Conservation (phyloP, 2,797 vertebrate genomes). For the Todus mexicanus region DNA sequence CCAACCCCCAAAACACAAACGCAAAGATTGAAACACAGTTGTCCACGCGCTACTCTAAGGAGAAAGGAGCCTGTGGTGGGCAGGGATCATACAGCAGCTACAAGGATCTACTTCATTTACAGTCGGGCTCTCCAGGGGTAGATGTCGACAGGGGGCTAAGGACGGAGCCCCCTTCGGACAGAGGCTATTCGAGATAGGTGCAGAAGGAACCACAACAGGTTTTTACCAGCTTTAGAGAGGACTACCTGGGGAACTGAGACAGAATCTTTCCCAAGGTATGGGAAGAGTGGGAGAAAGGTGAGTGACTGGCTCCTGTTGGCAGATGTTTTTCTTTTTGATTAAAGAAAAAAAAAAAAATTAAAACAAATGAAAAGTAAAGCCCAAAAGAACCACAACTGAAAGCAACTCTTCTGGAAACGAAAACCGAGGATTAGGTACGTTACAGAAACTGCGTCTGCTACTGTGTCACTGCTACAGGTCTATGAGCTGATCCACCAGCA, state of each 20-base stretch:
- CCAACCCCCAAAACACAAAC: not conserved
- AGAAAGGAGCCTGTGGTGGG: not conserved
- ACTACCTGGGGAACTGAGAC: slow-evolving; percentile 46
- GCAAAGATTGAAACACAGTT: not conserved
- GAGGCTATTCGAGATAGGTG: slow-evolving; percentile 6
- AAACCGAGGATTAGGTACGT: slow-evolving; percentile 76
- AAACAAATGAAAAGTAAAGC: not conserved
- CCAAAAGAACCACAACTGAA: slow-evolving; percentile 69
- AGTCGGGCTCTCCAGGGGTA: slow-evolving; percentile 16
- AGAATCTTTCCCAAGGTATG: slow-evolving; percentile 56
- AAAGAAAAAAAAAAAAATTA: not conserved
- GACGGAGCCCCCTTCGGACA: slow-evolving; percentile 29
- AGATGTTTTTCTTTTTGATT: slow-evolving; percentile 21
- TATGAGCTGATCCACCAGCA: slow-evolving; percentile 99
- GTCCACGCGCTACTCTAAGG: slow-evolving; percentile 32
- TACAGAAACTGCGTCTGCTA: slow-evolving; percentile 80
- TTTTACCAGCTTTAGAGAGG: slow-evolving; percentile 29
- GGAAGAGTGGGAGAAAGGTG: slow-evolving; percentile 67
- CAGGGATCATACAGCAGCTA: slow-evolving; percentile 30
- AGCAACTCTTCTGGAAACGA: slow-evolving; percentile 70
- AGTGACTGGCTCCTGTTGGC: slow-evolving; percentile 62
- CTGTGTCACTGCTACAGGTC: slow-evolving; percentile 91
- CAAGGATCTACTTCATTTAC: not conserved
- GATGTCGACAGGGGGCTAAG: slow-evolving; percentile 45
- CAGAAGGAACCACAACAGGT: slow-evolving; percentile 31